Evolutionary conservation across 2,113 vertebrate species (phyloP).

Genomic region (Nannospalax galili): DNA sequence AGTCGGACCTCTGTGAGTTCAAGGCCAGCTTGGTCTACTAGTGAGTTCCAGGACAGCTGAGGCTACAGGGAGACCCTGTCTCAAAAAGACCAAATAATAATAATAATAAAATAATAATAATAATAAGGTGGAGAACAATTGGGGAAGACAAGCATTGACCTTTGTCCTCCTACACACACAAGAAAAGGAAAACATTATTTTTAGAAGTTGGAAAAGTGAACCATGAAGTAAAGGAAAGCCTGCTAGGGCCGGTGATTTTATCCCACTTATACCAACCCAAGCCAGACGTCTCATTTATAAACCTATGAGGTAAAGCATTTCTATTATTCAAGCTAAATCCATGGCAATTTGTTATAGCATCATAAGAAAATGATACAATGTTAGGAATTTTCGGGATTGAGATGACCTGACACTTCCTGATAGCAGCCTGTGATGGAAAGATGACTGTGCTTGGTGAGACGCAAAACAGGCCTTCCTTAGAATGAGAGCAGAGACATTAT

Average conservation of each 20-base stretch:
- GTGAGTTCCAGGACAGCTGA: too few relatives aligned
- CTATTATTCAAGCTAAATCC: neutral
- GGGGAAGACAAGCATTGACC: neutral
- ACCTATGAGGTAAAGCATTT: neutral
- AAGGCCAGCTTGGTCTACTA: too few relatives aligned
- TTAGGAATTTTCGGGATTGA: neutral
- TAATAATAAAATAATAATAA: too few relatives aligned
- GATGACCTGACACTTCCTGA: neutral
- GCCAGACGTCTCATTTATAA: neutral
- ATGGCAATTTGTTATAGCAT: neutral
- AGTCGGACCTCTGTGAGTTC: too few relatives aligned
- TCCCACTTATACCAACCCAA: neutral
- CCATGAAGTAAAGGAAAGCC: neutral
- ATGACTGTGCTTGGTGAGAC: neutral
- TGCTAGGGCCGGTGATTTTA: neutral
- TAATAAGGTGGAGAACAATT: neutral
- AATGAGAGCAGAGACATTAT: neutral
- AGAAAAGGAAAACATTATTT: too few relatives aligned
- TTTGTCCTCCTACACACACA: too few relatives aligned
- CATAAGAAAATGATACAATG: neutral
- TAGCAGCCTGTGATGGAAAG: neutral
- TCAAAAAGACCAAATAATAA: too few relatives aligned
- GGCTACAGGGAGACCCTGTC: too few relatives aligned
- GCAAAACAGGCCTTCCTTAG: neutral
- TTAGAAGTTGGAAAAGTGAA: neutral